These are phyloP conservation scores for Mamestra configurata DNA, from an alignment of 1,140 invertebrate species.

Conservation along the genomic window DNA sequence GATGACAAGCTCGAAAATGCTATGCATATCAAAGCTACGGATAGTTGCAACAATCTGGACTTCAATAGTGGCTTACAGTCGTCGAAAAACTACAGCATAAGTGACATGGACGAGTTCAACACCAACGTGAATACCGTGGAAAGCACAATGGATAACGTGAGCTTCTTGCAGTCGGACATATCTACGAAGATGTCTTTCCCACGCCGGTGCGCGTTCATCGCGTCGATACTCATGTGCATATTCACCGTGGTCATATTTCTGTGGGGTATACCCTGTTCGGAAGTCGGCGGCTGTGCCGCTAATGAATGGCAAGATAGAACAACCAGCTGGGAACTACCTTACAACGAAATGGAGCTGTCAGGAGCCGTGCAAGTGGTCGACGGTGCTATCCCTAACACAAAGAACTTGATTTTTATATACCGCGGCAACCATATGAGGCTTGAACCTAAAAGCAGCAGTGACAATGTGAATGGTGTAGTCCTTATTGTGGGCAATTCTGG, in stretches of 20 bases:
- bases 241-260: constrained; percentile 92
- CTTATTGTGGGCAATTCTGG: constrained; percentile 90
- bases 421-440: constrained; percentile 90
- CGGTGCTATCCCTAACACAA: constrained; percentile 88
- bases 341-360: constrained; percentile 91
- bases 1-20: constrained; percentile 88
- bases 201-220: constrained; percentile 90
- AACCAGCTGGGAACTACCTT: constrained; percentile 91
- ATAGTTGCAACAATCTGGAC: constrained; percentile 88
- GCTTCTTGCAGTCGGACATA: constrained; percentile 87
- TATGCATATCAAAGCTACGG: constrained; percentile 74
- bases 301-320: constrained; percentile 87
- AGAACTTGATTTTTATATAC: constrained; percentile 92
- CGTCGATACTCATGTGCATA: constrained; percentile 91
- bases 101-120: constrained; percentile 83
- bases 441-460: constrained; percentile 82
- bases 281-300: constrained; percentile 89
- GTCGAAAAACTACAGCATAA: constrained; percentile 82
- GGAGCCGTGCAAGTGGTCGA: constrained; percentile 91
- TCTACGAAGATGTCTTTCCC: constrained; percentile 89
- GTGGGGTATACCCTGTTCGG: constrained; percentile 92
- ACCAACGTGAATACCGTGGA: constrained; percentile 88
- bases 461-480: constrained; percentile 88
- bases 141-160: constrained; percentile 87
- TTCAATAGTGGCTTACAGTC: constrained; percentile 87